Evolutionary conservation across 2,797 vertebrate species (phyloP), one percentile per base, ranked within the genome.

Genomic region (Diplodus sargus): DNA sequence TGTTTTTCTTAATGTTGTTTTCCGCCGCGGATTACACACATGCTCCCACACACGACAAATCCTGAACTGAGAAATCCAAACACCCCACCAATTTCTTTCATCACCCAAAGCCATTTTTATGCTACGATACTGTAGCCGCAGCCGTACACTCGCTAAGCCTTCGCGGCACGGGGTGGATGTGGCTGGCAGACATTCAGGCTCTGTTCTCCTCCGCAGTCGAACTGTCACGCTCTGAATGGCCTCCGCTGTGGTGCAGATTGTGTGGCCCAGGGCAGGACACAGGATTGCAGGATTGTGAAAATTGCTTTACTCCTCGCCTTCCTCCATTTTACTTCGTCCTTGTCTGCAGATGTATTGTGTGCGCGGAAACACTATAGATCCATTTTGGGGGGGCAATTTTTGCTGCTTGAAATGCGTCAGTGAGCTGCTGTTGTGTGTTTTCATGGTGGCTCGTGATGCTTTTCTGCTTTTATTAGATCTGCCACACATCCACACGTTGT

Each of bases 141-240:
- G 74, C 54, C n/a, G 13, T 49, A 43, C 52, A 3, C 65, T 66
- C 20, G 1, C 77, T 87, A 73, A 84, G 76, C 79, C 75, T 79
- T 63, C 64, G 3, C 51, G 70, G 67, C 49, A 58, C 49, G 62
- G 68, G 70, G 75, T 72, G 79, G 77, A 78, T 73, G 63, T 56
- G 51, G 70, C 77, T 87, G 83, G 76, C 84, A 79, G 83, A 87
- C 74, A 30, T 74, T 82, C 54, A 57, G 68, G 69, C 74, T 60
- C 81, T 47, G 53, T 85, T 84, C 84, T 39, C 63, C 83, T 62
- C 76, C 65, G 10, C 81, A 87, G 90, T 89, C 87, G 52, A 85
- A 84, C 87, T 87, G 90, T 91, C 91, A 89, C 71, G 79, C 85
- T 91, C 87, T 90, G 92, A 91, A 87, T 88, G 90, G 81, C 76